Evolutionary conservation across 2,888 invertebrate genomes (phyloP).

Genomic region (Caenorhabditis imperialis): DNA sequence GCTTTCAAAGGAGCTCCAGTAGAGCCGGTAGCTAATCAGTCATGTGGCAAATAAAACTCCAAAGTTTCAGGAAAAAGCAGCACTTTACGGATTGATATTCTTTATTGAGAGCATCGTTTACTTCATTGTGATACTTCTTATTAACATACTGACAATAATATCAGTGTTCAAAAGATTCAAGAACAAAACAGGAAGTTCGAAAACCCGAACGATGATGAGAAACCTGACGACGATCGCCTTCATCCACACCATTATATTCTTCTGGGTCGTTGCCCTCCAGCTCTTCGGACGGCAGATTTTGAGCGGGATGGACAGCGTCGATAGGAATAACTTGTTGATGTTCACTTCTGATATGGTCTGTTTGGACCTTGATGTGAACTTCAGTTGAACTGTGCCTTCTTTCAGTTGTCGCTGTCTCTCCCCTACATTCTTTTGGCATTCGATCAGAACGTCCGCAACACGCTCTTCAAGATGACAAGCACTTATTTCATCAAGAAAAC

Average conservation of each 20-base stretch:
- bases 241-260: conserved; percentile 3
- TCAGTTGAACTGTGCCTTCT: too few relatives aligned
- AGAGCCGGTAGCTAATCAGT: not conserved
- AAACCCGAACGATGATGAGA: not conserved
- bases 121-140: not conserved
- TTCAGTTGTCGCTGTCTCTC: conserved; percentile 11
- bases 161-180: not conserved
- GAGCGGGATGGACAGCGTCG: not conserved
- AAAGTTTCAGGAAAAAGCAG: not conserved
- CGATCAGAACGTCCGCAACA: conserved; percentile 3
- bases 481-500: too few relatives aligned
- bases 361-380: too few relatives aligned
- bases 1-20: not conserved
- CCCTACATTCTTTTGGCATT: conserved; percentile 4
- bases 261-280: conserved; percentile 1
- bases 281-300: not conserved
- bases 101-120: not conserved
- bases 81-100: not conserved
- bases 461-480: not conserved
- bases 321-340: not conserved
- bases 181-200: not conserved
- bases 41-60: too few relatives aligned
- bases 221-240: conserved; percentile 8
- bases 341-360: conserved; percentile 3
- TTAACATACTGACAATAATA: not conserved